Base-by-base conservation (phyloP, 1,140 invertebrate genomes). In the Diploscapter pachys region DNA sequence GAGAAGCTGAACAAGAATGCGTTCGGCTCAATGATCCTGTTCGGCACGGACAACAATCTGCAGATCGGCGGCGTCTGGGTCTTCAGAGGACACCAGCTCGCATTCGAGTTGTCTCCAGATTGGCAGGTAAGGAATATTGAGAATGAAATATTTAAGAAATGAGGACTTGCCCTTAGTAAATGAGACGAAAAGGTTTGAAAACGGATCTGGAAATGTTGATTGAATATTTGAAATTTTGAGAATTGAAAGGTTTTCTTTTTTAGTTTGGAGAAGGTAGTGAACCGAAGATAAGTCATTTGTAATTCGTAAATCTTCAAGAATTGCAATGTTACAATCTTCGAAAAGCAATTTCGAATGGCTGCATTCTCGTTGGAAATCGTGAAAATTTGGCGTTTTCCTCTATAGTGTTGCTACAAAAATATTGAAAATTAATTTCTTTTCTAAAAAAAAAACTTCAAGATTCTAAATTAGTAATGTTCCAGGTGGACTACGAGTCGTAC, bases 1-100 rank as follows among this genome's bases (percentile, higher is more conserved):
- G 96, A 99, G 81, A 98, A 96, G 88, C 92, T 99, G 92, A 90
- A 94, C 78, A 99, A 99, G 88, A 90, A 92, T 85, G 92, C 94
- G 0, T 98, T 99, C 88, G 93, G 91, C 49, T 96, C 94, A 59
- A 90, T 93, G 75, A 92, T 93, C 86, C 88, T 99, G 48, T 98
- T 98, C 87, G 96, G 96, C 61, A 90, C 90, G 79, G 93, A 98
- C 86, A 92, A 94, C 84, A 89, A 96, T 86, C 96, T 92, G 84
- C 90, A 90, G 76, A 98, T 99, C 85, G 95, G 93, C 72, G 96
- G 95, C 72, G 89, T 98, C 81, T 98, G 95, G 95, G 89, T 97
- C 70, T 98, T 96, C 95, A 91, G 92, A 85, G 95, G 95, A 69
- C 93, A 95, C 64, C 91, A 95, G 50, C 90, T 99, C 63, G 95